phyloP scores from a whole-genome alignment of 2,888 invertebrate species.

The Diaprepes abbreviatus region DNA sequence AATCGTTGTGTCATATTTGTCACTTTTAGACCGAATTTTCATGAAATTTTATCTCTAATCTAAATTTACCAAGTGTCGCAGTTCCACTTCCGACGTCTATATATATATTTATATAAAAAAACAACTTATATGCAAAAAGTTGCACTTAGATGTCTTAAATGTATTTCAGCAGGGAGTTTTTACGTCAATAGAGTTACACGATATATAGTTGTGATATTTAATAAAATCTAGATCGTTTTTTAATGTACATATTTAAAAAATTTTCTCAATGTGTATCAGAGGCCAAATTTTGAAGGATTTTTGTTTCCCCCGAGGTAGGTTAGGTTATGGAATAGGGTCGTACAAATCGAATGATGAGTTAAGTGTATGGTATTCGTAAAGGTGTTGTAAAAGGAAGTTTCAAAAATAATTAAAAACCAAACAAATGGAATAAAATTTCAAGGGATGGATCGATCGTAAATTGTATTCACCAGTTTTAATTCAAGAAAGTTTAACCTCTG shows the following conservation, averaged over 20 bases:
- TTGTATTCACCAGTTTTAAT: too few species aligned
- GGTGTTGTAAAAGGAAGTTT: neutral
- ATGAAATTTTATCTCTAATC: too few species aligned
- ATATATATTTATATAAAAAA: slow-evolving; percentile 45
- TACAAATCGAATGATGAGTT: neutral
- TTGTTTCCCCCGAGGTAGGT: slow-evolving; percentile 61
- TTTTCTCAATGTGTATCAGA: slow-evolving; percentile 30
- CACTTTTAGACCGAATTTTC: too few species aligned
- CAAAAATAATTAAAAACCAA: too few species aligned
- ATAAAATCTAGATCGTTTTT: slow-evolving; percentile 59
- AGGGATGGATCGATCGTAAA: too few species aligned
- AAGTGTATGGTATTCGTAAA: neutral
- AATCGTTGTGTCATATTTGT: too few species aligned
- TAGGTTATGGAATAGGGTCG: slow-evolving; percentile 55
- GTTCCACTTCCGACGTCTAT: slow-evolving; percentile 8
- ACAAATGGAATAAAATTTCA: too few species aligned
- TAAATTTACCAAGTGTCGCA: slow-evolving; percentile 9
- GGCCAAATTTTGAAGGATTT: slow-evolving; percentile 52
- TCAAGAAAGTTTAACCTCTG: too few species aligned
- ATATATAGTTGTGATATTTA: slow-evolving; percentile 64
- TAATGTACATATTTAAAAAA: slow-evolving; percentile 52
- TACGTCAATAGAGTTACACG: slow-evolving; percentile 62
- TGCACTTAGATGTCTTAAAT: slow-evolving; percentile 59
- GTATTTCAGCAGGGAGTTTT: slow-evolving; percentile 58
- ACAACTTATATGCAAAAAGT: slow-evolving; percentile 47